phyloP scores from a whole-genome alignment of 92 coral and sea anemone species.

The Porites evermanni region DNA sequence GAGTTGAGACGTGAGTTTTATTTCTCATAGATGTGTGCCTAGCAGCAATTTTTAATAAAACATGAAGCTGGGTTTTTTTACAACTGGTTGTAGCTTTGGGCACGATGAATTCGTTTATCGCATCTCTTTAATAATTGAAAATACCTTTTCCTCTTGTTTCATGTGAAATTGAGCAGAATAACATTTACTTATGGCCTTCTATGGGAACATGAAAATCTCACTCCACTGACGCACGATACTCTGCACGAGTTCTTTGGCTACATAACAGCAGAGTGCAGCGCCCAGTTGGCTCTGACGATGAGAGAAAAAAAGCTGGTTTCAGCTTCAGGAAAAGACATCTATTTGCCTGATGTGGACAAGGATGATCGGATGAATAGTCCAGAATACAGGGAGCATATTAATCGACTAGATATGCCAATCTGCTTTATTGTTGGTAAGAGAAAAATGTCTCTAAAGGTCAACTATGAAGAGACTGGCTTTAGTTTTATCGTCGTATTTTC shows the following conservation, averaged over 20 bases:
- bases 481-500: too few species aligned
- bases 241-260: slow-evolving; percentile 68
- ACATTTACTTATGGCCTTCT: slow-evolving; percentile 54
- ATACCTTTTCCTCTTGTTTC: too few species aligned
- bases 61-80: too few species aligned
- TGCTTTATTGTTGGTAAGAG: slow-evolving; percentile 48
- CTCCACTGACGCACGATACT: slow-evolving; percentile 53
- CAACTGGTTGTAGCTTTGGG: too few species aligned
- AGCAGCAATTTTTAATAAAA: too few species aligned
- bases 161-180: slow-evolving; percentile 15
- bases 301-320: slow-evolving; percentile 23
- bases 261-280: slow-evolving; percentile 21
- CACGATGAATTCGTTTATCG: too few species aligned
- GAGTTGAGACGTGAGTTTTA: too few species aligned
- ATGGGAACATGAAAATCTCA: slow-evolving; percentile 62
- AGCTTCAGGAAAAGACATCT: slow-evolving; percentile 48
- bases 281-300: slow-evolving; percentile 40
- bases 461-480: too few species aligned
- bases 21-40: too few species aligned
- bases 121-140: too few species aligned
- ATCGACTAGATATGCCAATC: slow-evolving; percentile 56
- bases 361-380: slow-evolving; percentile 24
- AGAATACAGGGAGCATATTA: slow-evolving; percentile 39
- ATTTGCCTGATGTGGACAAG: slow-evolving; percentile 47
- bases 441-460: too few species aligned